Base-by-base conservation (phyloP, 2,113 vertebrate species). In the Hirundichthys speculiger region DNA sequence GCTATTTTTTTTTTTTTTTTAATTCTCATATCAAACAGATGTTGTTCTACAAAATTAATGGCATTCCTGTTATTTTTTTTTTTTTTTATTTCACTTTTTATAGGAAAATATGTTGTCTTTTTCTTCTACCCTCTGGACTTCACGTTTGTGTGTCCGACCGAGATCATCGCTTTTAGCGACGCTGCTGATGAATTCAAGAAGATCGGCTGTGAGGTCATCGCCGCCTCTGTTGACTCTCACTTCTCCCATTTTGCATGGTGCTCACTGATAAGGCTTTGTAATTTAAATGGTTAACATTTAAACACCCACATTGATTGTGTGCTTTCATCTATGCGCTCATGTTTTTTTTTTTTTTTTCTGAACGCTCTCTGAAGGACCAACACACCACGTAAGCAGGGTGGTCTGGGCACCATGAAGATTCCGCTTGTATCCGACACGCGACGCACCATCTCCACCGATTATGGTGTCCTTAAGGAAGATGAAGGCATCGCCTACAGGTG, bases 41-140 rank as follows among this genome's bases (percentile, higher is more conserved):
- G 27, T 8, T 27, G 8, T 4, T 27, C 8, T 27, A 8, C 27
- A 27, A 27, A 4, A 3, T 27, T 8, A 27, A 27, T n/a, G 4
- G 14, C 40, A n/a, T 22, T 5, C 24, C 54, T 20, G 34, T 10
- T 62, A 19, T 38, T n/a, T 6, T 10, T 47, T 18, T 13, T 25
- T 1, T 46, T 71, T 24, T 19, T 14, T 19, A 41, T 22, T 59
- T 62, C n/a, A 18, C 38, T 41, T 67, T 52, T 2, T 58, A 22
- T 60, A 99, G 98, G 98, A 52, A 98, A 96, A 86, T 99, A 99
- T 0, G 85, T 99, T 2, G 96, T 99, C 15, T 94, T 99, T 51
- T 99, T 99, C 87, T 99, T 99, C 90, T 99, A 98, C 60, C 97
- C 98, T 0, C 90, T 98, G 93, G 96, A 98, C 73, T 99, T 98